Evolutionary conservation across 2,113 vertebrate genomes (phyloP), one percentile per base, ranked within the genome.

Genomic region (Microcebus ravelobensis): DNA sequence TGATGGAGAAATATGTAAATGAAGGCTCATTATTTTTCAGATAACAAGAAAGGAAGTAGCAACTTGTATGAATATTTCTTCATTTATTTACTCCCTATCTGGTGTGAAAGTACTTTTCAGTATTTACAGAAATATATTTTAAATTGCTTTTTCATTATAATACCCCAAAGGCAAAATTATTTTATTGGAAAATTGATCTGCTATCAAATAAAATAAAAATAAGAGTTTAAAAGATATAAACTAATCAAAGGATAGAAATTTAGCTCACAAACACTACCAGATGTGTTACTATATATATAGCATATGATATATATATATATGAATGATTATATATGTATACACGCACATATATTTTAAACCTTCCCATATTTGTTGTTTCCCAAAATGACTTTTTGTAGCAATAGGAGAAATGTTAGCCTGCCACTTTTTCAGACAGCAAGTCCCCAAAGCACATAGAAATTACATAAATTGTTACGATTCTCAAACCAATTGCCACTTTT

Each of bases 131-230:
- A 87, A 94, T 83, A 97, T 82, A 95, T 87, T 89, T 96, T 89
- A 93, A 95, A 93, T 93, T 83, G 45, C 5, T 76, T 96, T 97
- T 97, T 81, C 42, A 97, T 96, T 96, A 87, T 95, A 79, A 91
- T 65, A 79, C 29, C 65, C 20, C 29, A 87, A 95, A 95, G 95
- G 52, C 31, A 92, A 97, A 96, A 97, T 95, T 94, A 92, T 90
- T 96, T 90, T 93, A 94, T 96, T 93, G 73, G 71, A 90, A 96
- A 97, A 96, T 93, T 94, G 87, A 97, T 97, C 96, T 91, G n/a
- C 65, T 94, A 95, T 84, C 93, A 94, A 95, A 95, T 93, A 89
- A 91, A 97, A 96, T 87, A 83, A 91, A 94, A 36, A 87, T 85
- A 91, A 86, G 67, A 25, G 13, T 92, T 94, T 96, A 87, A 94